These are phyloP conservation scores for Strigamia transsilvanica DNA, from an alignment of 2,888 invertebrate species.

Conservation along the genomic window DNA sequence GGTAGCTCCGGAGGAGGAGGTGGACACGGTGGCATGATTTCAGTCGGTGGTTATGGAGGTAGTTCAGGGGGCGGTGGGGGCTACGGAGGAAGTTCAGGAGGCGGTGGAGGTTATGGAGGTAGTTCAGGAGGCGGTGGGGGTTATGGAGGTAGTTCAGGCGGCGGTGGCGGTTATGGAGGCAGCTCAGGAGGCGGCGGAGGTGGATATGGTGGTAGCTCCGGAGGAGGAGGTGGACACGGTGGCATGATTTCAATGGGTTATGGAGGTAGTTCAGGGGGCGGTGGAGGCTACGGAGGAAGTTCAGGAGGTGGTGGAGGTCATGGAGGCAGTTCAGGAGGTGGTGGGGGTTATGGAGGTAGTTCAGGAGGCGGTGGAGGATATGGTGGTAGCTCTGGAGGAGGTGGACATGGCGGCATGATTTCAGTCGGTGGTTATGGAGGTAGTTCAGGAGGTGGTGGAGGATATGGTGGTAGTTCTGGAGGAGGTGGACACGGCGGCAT, in stretches of 20 bases:
- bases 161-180: not conserved
- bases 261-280: not conserved
- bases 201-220: not conserved
- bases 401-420: not conserved
- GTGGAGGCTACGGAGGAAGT: not conserved
- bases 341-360: not conserved
- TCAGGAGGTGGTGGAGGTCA: not conserved
- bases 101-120: not conserved
- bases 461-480: not conserved
- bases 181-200: slow-evolving; percentile 26
- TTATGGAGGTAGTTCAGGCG: not conserved
- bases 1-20: not conserved
- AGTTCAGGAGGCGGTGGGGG: not conserved
- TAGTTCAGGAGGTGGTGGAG: slow-evolving; percentile 10
- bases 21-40: not conserved
- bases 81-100: not conserved
- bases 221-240: slow-evolving; percentile 13
- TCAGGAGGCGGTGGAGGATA: not conserved
- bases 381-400: not conserved
- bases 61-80: not conserved
- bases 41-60: not conserved
- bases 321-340: not conserved
- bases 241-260: not conserved
- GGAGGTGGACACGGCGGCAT: not conserved
- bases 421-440: not conserved